Evolutionary conservation across 2,113 vertebrate genomes (phyloP), one percentile per base, ranked within the genome.

Genomic region (Engraulis encrasicolus): DNA sequence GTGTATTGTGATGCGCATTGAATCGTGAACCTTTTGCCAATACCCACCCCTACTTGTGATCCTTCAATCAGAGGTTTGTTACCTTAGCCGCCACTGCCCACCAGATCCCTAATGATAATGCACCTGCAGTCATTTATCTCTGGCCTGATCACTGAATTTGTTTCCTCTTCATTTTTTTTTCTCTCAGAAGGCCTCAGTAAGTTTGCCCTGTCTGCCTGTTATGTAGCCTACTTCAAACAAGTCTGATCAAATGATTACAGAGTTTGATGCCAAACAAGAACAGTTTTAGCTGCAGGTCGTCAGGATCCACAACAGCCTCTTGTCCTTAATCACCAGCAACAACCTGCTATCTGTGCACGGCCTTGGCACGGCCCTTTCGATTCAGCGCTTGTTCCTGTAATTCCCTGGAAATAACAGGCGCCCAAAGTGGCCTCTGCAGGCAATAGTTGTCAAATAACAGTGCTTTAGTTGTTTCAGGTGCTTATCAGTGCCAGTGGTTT

Each of bases 401-500:
- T 74, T 34, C 66, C 31, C 66, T 74, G 31, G 11, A 74, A 74
- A 34, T 74, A 74, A 74, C 27, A 74, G 27, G 7, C 66, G 34
- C 23, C 66, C 31, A 74, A 74, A 74, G 66, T 74, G 66, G 12
- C 14, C 66, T 36, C 66, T 34, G 66, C 27, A 74, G 66, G 66
- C 11, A 23, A 27, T 27, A 9, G n/a, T 66, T 77, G 31, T 52
- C 50, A 49, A 54, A 40, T 52, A 81, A 80, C n/a, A 50, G 36
- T n/a, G 18, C 50, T 58, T n/a, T 12, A 66, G 78, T 85, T 81
- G 3, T 81, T 78, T 85, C 58, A 50, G 45, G 52, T 50, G 77
- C 79, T 79, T 48, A 79, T 58, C 48, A 50, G 85, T 37, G 79
- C 81, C 20, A 9, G 40, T 74, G 78, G n/a, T 81, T 83, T 78